phyloP scores from a whole-genome alignment of 2,888 invertebrate genomes.

The Scaptodrosophila latifasciaeformis region DNA sequence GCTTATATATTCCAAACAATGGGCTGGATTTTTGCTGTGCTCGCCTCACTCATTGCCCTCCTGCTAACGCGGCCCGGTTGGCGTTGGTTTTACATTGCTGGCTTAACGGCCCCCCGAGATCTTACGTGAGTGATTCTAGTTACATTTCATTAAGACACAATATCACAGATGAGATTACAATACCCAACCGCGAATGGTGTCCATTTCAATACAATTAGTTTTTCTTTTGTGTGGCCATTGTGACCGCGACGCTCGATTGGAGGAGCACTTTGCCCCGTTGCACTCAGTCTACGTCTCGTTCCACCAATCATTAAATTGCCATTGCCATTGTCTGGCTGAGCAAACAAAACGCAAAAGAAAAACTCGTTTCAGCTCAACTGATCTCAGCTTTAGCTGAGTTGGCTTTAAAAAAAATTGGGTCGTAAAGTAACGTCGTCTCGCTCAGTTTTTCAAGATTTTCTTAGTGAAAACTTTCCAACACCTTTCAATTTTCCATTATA shows the following conservation, averaged over 20 bases:
- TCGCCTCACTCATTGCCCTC: conserved; percentile 82
- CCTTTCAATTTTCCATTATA: too few species aligned
- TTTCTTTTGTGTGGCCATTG: conserved; percentile 54
- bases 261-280: conserved; percentile 36
- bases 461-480: too few species aligned
- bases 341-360: neutral
- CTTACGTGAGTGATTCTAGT: conserved; percentile 74
- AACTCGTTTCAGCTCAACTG: conserved; percentile 6
- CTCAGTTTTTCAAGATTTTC: neutral
- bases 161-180: conserved; percentile 51
- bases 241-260: conserved; percentile 15
- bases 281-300: too few species aligned
- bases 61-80: conserved; percentile 82
- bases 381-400: too few species aligned
- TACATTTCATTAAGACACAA: neutral
- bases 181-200: conserved; percentile 51
- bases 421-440: neutral
- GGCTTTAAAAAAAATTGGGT: too few species aligned
- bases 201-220: conserved; percentile 57
- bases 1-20: conserved; percentile 73
- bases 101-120: conserved; percentile 84
- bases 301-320: too few species aligned
- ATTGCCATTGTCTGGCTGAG: too few species aligned
- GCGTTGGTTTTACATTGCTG: conserved; percentile 85
- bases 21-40: conserved; percentile 79